Evolutionary conservation across 2,113 vertebrate genomes (phyloP).

Genomic region (Benitochromis conjunctus): DNA sequence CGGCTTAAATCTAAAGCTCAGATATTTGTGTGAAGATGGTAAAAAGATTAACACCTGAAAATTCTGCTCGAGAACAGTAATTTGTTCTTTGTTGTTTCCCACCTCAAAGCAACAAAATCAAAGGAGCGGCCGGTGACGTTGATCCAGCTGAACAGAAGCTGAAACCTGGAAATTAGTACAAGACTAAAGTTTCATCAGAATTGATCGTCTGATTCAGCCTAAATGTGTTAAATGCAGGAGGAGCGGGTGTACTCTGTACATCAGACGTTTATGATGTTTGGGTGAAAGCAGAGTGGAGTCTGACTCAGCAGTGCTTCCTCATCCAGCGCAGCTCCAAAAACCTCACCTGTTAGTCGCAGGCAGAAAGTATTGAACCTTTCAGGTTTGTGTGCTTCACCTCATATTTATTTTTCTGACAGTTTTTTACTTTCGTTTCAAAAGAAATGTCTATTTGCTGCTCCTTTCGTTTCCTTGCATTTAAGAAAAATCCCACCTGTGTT

Average conservation of each 20-base stretch:
- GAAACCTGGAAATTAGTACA: background rate
- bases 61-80: background rate
- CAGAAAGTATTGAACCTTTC: background rate
- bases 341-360: background rate
- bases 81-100: background rate
- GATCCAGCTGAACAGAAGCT: rapidly evolving
- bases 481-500: too few relatives aligned
- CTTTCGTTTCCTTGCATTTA: background rate
- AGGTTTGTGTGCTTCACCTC: background rate
- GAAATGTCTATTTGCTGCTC: background rate
- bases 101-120: background rate
- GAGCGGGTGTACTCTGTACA: background rate
- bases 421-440: background rate
- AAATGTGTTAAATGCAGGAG: rapidly evolving
- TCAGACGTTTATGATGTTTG: background rate
- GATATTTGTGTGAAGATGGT: background rate
- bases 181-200: background rate
- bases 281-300: background rate
- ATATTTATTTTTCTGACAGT: background rate
- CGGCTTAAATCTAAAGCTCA: background rate
- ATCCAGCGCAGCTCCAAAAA: background rate
- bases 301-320: background rate
- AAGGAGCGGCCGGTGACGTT: rapidly evolving
- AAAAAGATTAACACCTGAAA: background rate
- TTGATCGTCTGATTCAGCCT: rapidly evolving